phyloP scores from a whole-genome alignment of 2,888 invertebrate genomes.

The Torymus auratus region DNA sequence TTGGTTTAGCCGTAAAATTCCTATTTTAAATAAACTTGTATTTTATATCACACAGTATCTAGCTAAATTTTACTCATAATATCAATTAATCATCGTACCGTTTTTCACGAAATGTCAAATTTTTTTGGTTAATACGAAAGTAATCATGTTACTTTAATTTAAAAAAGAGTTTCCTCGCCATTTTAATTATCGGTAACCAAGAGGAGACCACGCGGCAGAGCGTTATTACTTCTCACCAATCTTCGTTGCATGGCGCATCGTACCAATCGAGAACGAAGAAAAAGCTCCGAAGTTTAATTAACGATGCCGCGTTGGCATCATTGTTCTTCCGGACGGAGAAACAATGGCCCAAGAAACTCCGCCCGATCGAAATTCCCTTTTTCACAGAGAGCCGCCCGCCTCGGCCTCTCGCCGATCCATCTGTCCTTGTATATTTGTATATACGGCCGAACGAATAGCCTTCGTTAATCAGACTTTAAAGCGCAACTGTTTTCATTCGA shows the following conservation, averaged over 20 bases:
- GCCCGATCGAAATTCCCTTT: conserved; percentile 48
- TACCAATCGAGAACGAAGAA: conserved; percentile 10
- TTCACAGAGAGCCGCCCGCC: conserved; percentile 9
- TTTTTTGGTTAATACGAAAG: too few species aligned
- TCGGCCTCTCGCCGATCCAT: conserved; percentile 4
- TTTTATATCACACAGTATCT: too few species aligned
- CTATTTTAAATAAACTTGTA: too few species aligned
- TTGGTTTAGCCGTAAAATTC: too few species aligned
- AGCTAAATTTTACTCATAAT: too few species aligned
- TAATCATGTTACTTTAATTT: too few species aligned
- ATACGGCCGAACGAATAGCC: background rate
- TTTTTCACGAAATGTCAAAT: too few species aligned
- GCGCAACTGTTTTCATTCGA: background rate
- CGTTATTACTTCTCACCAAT: too few species aligned
- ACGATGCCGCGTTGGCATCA: conserved; percentile 39
- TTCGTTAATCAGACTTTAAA: background rate
- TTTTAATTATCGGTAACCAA: too few species aligned
- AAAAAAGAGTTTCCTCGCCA: too few species aligned
- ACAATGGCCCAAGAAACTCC: conserved; percentile 44
- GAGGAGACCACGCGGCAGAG: too few species aligned
- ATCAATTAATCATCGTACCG: too few species aligned
- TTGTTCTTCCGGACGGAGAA: conserved; percentile 46
- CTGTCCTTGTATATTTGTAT: background rate
- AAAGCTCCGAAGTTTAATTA: conserved; percentile 47
- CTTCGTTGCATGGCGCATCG: background rate